phyloP scores from a whole-genome alignment of 1,140 invertebrate species.

The Scaptomyza montana region DNA sequence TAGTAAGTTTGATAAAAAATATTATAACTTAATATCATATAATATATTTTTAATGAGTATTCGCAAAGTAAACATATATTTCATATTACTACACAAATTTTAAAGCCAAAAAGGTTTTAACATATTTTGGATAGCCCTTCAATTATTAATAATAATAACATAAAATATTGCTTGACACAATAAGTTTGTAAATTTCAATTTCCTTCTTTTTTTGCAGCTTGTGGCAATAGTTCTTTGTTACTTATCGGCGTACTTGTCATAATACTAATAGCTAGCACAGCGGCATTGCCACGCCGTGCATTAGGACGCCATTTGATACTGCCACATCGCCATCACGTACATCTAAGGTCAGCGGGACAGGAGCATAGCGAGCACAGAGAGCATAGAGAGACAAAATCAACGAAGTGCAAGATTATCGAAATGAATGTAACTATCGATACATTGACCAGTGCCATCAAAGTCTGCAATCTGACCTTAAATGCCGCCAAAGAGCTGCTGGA shows the following conservation, averaged over 20 bases:
- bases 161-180: no score
- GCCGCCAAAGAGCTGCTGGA: not conserved
- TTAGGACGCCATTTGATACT: constrained; percentile 40
- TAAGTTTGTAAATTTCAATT: not conserved
- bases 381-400: no score
- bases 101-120: no score
- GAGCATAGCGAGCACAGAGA: not conserved
- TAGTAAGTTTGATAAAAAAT: not conserved
- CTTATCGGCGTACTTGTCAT: constrained; percentile 36
- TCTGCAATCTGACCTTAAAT: not conserved
- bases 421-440: not conserved
- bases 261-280: constrained; percentile 13
- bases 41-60: no score
- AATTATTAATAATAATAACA: no score
- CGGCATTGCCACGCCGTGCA: constrained; percentile 37
- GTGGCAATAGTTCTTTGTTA: constrained; percentile 21
- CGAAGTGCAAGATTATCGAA: not conserved
- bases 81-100: no score
- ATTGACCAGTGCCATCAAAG: not conserved
- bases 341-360: constrained; percentile 26
- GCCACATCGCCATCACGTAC: constrained; percentile 38
- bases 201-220: constrained; percentile 27
- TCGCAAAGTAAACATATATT: no score
- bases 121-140: no score
- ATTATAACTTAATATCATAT: no score